These are phyloP conservation scores for Crotophaga sulcirostris DNA, from an alignment of 2,113 vertebrate genomes.

Conservation along the genomic window DNA sequence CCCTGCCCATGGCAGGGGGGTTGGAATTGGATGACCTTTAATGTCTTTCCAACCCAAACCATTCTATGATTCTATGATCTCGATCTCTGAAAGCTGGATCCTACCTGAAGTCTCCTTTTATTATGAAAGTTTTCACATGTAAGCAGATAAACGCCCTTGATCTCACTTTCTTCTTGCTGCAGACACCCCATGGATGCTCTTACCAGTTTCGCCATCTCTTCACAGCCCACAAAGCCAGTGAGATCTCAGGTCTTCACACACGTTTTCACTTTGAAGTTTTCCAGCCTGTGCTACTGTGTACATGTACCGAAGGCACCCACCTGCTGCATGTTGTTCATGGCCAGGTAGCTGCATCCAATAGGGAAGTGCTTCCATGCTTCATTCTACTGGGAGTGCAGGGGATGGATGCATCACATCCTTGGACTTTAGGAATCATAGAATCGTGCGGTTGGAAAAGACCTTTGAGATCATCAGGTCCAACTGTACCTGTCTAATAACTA, in stretches of 20 bases:
- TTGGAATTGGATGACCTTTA: no score
- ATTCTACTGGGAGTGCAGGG: neutral
- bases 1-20: no score
- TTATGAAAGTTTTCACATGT: neutral
- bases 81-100: neutral
- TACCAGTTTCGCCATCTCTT: neutral
- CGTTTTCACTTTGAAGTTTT: neutral
- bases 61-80: no score
- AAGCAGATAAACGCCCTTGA: neutral
- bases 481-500: no score
- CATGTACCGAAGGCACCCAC: neutral
- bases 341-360: neutral
- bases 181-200: accelerated
- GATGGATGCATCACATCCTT: accelerated
- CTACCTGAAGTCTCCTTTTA: neutral
- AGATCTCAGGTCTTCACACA: neutral
- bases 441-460: no score
- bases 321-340: accelerated
- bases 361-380: neutral
- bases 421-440: neutral
- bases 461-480: no score
- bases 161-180: neutral
- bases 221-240: neutral
- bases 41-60: no score
- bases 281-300: neutral